phyloP scores from a whole-genome alignment of 2,888 invertebrate species.

The Eubasilissa splendida region DNA sequence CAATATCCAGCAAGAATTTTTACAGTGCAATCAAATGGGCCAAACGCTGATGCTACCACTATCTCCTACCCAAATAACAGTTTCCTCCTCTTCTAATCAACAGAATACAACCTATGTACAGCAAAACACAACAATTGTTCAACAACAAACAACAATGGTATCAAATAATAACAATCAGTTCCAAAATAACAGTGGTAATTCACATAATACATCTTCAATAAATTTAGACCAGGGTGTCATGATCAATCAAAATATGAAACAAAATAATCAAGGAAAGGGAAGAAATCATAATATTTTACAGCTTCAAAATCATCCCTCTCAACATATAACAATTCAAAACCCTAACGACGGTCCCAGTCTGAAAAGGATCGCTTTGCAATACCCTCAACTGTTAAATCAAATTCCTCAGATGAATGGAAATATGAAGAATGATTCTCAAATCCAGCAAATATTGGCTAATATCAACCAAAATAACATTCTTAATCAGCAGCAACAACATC shows the following conservation, averaged over 20 bases:
- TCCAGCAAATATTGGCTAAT: slow-evolving; percentile 55
- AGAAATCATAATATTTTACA: slow-evolving; percentile 60
- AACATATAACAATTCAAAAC: slow-evolving; percentile 55
- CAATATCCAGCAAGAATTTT: slow-evolving; percentile 79
- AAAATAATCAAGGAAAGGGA: slow-evolving; percentile 57
- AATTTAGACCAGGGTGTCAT: slow-evolving; percentile 76
- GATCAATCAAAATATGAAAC: slow-evolving; percentile 64
- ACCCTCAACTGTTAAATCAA: slow-evolving; percentile 55
- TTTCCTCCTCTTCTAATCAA: slow-evolving; percentile 72
- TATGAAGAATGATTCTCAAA: slow-evolving; percentile 52
- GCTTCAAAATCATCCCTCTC: slow-evolving; percentile 59
- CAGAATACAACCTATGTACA: slow-evolving; percentile 84
- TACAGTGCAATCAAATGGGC: slow-evolving; percentile 80
- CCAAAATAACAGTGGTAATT: slow-evolving; percentile 61
- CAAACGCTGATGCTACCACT: slow-evolving; percentile 83
- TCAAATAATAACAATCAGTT: slow-evolving; percentile 74
- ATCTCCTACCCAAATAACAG: slow-evolving; percentile 74
- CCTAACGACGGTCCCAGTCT: slow-evolving; percentile 47
- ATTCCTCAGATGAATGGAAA: slow-evolving; percentile 46
- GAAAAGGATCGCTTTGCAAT: slow-evolving; percentile 55
- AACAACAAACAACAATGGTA: slow-evolving; percentile 85
- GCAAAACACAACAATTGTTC: slow-evolving; percentile 89
- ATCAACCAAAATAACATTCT: slow-evolving; percentile 54
- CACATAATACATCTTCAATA: slow-evolving; percentile 65
- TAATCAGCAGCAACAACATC: slow-evolving; percentile 51